Evolutionary conservation across 2,888 invertebrate genomes (phyloP).

Genomic region (Shargacucullia verbasci): DNA sequence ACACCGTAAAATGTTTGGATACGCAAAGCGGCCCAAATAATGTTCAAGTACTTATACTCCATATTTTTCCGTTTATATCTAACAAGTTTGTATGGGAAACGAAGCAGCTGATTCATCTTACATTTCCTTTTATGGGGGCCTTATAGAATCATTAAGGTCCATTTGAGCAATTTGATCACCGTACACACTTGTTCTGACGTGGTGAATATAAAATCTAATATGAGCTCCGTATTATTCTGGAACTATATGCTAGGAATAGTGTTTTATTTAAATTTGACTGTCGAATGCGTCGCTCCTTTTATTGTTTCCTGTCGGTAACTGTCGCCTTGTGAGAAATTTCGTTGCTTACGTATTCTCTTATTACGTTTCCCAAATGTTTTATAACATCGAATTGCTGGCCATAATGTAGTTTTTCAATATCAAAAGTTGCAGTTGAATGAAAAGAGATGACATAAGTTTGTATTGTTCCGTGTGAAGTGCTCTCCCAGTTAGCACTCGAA

Average conservation of each 20-base stretch:
- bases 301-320: slow-evolving; percentile 51
- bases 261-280: slow-evolving; percentile 59
- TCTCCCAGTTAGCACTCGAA: no score
- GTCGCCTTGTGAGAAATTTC: slow-evolving; percentile 52
- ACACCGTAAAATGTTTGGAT: not conserved
- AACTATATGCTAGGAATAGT: slow-evolving; percentile 33
- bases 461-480: no score
- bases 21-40: not conserved
- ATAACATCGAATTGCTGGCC: slow-evolving; percentile 17
- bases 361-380: slow-evolving; percentile 34
- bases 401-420: not conserved
- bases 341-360: slow-evolving; percentile 47
- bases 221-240: slow-evolving; percentile 9
- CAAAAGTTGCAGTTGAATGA: no score
- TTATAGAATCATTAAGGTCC: not conserved
- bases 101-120: not conserved
- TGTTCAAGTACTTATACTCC: not conserved
- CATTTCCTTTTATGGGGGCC: not conserved
- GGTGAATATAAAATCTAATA: slow-evolving; percentile 10
- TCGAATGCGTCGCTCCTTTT: slow-evolving; percentile 42
- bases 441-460: no score
- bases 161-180: not conserved
- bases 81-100: slow-evolving; percentile 1
- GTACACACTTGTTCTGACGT: not conserved
- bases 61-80: not conserved